phyloP scores from a whole-genome alignment of 2,888 invertebrate species.

The Vannuccia rotundouncinata region DNA sequence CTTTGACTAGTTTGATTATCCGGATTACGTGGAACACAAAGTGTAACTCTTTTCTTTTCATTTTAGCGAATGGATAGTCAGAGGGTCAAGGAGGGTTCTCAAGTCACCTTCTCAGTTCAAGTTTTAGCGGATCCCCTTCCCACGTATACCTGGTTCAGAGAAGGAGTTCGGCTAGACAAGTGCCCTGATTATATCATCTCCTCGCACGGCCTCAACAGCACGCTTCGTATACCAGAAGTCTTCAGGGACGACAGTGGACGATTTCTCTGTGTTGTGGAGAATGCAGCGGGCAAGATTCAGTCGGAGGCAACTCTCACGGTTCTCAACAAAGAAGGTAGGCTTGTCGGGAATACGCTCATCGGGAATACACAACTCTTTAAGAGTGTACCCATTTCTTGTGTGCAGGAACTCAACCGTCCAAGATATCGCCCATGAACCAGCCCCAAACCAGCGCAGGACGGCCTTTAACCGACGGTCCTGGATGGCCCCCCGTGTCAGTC shows the following conservation, averaged over 20 bases:
- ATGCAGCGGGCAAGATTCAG: slow-evolving; percentile 8
- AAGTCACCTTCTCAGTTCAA: slow-evolving; percentile 36
- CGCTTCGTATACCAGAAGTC: slow-evolving; percentile 81
- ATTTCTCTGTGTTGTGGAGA: slow-evolving; percentile 66
- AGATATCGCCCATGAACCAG: too few relatives aligned
- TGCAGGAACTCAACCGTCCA: too few relatives aligned
- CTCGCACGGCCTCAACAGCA: slow-evolving; percentile 72
- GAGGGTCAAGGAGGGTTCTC: slow-evolving; percentile 28
- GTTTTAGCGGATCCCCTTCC: slow-evolving; percentile 52
- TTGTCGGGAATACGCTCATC: too few relatives aligned
- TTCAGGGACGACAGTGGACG: slow-evolving; percentile 95
- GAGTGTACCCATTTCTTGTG: too few relatives aligned
- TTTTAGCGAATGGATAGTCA: slow-evolving; percentile 22
- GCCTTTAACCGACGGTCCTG: too few relatives aligned
- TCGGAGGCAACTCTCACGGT: slow-evolving; percentile 24
- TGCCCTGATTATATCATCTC: slow-evolving; percentile 64
- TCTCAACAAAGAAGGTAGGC: not conserved
- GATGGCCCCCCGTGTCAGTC: too few relatives aligned
- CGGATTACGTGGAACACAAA: not conserved
- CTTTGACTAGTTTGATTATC: not conserved
- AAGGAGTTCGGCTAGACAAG: slow-evolving; percentile 56
- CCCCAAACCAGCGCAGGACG: too few relatives aligned
- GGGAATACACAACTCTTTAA: too few relatives aligned
- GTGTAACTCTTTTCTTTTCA: not conserved
- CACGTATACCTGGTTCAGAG: slow-evolving; percentile 53